These are phyloP conservation scores for Pseudeuparius sepicola DNA, from an alignment of 2,888 invertebrate genomes.

Conservation along the genomic window DNA sequence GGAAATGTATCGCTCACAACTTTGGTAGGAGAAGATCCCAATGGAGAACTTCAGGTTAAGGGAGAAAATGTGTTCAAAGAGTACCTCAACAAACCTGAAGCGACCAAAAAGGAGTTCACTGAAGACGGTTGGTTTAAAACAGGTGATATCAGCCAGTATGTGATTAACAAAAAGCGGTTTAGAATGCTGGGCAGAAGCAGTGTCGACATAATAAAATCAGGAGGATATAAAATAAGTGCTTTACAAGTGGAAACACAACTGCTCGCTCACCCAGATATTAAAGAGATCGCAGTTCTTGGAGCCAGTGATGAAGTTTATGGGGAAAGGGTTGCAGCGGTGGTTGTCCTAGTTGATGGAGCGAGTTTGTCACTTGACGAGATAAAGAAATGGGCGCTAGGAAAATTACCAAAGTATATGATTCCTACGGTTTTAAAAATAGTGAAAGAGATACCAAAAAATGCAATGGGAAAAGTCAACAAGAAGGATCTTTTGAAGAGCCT, in stretches of 20 bases:
- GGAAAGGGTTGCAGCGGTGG: constrained; percentile 55
- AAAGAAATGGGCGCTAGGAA: constrained; percentile 31
- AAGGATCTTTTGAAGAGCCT: constrained; percentile 36
- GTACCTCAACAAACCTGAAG: constrained; percentile 68
- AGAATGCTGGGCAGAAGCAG: constrained; percentile 72
- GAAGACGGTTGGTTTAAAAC: constrained; percentile 82
- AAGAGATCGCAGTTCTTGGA: constrained; percentile 64
- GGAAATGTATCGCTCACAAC: constrained; percentile 31
- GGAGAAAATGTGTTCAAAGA: constrained; percentile 59
- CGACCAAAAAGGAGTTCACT: constrained; percentile 61
- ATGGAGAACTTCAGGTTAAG: constrained; percentile 54
- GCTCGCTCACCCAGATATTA: constrained; percentile 60
- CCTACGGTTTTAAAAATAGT: constrained; percentile 56
- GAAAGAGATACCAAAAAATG: constrained; percentile 66
- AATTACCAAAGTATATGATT: constrained; percentile 60
- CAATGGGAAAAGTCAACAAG: constrained; percentile 82
- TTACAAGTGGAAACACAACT: constrained; percentile 73
- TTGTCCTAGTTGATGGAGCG: constrained; percentile 25
- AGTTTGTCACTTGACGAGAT: constrained; percentile 12
- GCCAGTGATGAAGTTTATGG: constrained; percentile 70
- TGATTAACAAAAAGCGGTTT: constrained; percentile 46
- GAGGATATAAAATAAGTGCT: constrained; percentile 81
- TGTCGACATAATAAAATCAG: constrained; percentile 77
- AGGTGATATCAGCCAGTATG: constrained; percentile 67
- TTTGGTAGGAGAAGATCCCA: constrained; percentile 21